A percentile compares a stretch with the other conserved stretches of the same genome.
Conservation (phyloP, 2,797 vertebrate genomes). For the Pantherophis alleghaniensis region DNA sequence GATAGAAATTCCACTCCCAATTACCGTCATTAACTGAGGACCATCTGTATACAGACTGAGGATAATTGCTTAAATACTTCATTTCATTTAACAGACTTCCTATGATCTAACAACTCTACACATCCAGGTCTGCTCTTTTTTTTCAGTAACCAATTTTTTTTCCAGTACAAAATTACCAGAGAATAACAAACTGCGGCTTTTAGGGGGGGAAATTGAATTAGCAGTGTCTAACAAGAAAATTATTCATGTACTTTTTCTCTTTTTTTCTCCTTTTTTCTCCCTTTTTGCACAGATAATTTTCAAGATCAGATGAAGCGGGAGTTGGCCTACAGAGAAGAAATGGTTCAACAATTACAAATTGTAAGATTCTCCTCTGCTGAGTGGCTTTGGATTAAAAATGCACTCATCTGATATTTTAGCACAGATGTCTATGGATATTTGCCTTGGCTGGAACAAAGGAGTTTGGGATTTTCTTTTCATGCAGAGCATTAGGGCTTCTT, state of each 20-base stretch:
- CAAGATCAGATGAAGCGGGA: constrained; percentile 99
- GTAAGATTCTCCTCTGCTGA: constrained; percentile 73
- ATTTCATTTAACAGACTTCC: neutral
- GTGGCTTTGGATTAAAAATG: neutral
- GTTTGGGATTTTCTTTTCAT: neutral
- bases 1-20: neutral
- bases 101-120: neutral
- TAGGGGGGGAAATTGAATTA: rapidly evolving
- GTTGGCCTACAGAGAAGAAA: constrained; percentile 95
- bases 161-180: neutral
- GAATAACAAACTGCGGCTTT: neutral
- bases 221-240: neutral
- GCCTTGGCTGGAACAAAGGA: neutral
- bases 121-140: neutral
- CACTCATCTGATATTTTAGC: neutral
- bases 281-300: constrained; percentile 84
- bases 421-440: neutral
- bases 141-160: neutral
- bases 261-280: neutral
- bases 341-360: constrained; percentile 97
- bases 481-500: neutral
- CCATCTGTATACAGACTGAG: neutral
- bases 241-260: constrained; percentile 22
- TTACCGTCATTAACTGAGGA: neutral
- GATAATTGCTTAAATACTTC: neutral